Conservation (phyloP, 2,797 vertebrate species). For the Etheostoma nigrum region DNA sequence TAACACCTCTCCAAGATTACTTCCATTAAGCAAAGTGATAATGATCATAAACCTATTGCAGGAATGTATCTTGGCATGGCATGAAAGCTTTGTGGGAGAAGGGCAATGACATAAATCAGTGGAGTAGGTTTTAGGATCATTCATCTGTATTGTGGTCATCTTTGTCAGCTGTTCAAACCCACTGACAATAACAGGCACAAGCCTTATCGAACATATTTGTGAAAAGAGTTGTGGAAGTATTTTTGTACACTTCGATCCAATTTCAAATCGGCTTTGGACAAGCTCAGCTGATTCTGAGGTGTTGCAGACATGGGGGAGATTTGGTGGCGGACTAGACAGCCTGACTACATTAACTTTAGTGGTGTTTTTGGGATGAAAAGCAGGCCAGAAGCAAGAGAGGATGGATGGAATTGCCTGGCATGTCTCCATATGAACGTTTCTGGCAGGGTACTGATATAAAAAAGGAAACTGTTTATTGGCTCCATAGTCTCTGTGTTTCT, state of each 20-base stretch:
- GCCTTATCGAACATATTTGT: constrained; percentile 46
- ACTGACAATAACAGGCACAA: constrained; percentile 23
- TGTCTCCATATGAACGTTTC: constrained; percentile 68
- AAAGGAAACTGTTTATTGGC: constrained; percentile 76
- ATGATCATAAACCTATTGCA: constrained; percentile 67
- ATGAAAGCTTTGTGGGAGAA: constrained; percentile 65
- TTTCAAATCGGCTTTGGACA: constrained; percentile 37
- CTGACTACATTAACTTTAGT: constrained; percentile 51
- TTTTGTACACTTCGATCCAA: constrained; percentile 22
- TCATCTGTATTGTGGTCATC: constrained; percentile 60
- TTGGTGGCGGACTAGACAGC: constrained; percentile 28
- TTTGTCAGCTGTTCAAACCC: constrained; percentile 54
- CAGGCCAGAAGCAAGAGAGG: constrained; percentile 60
- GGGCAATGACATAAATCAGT: constrained; percentile 63
- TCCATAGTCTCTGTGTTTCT: constrained; percentile 65
- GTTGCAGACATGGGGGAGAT: constrained; percentile 41
- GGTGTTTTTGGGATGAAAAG: constrained; percentile 63
- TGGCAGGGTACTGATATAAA: constrained; percentile 60
- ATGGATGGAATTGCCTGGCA: constrained; percentile 70
- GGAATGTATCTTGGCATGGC: constrained; percentile 72
- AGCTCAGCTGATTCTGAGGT: constrained; percentile 29
- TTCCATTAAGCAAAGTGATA: constrained; percentile 70
- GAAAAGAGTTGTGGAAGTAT: constrained; percentile 36
- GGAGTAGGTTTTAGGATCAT: constrained; percentile 46
- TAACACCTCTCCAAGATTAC: constrained; percentile 62